Conservation (phyloP, 2,113 vertebrate species). For the Orycteropus afer region DNA sequence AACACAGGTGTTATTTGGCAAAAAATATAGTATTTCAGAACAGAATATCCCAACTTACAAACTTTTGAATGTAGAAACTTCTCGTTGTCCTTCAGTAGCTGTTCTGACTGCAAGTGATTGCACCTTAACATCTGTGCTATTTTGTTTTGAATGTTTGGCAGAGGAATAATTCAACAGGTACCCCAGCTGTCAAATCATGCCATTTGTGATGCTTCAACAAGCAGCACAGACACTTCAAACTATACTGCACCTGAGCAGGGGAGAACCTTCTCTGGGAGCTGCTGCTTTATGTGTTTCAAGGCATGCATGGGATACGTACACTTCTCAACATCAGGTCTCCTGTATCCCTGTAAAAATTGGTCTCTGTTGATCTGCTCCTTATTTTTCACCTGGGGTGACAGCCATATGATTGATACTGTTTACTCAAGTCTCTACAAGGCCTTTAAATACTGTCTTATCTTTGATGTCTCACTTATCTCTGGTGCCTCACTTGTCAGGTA, state of each 20-base stretch:
- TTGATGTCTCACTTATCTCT: conserved; percentile 44
- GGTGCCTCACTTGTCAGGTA: conserved; percentile 18
- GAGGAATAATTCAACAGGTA: conserved; percentile 64
- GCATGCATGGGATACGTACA: not conserved
- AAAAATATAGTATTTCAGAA: not conserved
- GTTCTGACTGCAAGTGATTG: conserved; percentile 37
- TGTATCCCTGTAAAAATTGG: conserved; percentile 6
- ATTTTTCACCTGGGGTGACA: conserved; percentile 51
- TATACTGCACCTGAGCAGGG: conserved; percentile 44
- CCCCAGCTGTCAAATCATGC: conserved; percentile 53
- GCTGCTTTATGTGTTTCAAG: not conserved
- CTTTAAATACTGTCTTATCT: conserved; percentile 45
- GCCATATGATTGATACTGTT: conserved; percentile 67
- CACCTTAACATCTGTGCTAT: conserved; percentile 54
- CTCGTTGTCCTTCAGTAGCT: not conserved
- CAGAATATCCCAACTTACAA: not conserved
- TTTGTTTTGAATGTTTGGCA: conserved; percentile 63
- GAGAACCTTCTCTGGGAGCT: conserved; percentile 21
- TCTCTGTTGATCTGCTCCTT: conserved; percentile 54
- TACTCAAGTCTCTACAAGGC: conserved; percentile 35
- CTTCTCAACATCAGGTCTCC: conserved; percentile 43
- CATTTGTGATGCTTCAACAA: conserved; percentile 52
- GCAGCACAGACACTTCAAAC: conserved; percentile 44
- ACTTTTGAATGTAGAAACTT: not conserved
- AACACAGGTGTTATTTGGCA: no score